Evolutionary conservation across 37 sponge, comb jelly and placozoan species (phyloP).

Genomic region (Spongilla lacustris): DNA sequence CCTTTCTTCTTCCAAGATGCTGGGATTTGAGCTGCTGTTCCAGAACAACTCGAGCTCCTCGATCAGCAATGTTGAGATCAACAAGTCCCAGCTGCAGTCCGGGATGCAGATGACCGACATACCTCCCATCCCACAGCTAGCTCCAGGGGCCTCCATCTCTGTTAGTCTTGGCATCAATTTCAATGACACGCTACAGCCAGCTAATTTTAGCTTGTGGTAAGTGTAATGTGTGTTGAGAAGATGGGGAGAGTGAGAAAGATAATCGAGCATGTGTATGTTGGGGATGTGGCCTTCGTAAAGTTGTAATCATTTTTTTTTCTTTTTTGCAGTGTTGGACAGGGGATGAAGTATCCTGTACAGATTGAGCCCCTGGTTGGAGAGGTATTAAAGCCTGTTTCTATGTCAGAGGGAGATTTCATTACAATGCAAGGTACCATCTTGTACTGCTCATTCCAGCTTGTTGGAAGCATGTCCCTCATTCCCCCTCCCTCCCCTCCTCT

Average conservation of each 20-base stretch:
- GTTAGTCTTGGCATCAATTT: constrained; percentile 87
- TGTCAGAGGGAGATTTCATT: constrained; percentile 57
- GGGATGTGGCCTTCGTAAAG: neutral
- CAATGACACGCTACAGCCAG: constrained; percentile 95
- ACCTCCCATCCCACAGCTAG: constrained; percentile 30
- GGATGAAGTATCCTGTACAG: constrained; percentile 78
- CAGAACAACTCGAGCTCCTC: constrained; percentile 60
- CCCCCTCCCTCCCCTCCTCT: too few relatives aligned
- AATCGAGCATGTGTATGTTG: neutral
- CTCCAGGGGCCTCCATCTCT: constrained; percentile 55
- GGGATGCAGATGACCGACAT: constrained; percentile 75
- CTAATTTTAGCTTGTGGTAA: constrained; percentile 90
- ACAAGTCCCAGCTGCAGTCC: constrained; percentile 48
- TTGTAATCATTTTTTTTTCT: neutral
- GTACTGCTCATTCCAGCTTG: neutral
- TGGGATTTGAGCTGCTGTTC: constrained; percentile 77
- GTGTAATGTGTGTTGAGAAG: neutral
- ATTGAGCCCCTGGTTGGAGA: constrained; percentile 92
- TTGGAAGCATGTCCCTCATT: neutral
- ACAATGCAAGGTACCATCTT: constrained; percentile 56
- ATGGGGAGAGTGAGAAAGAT: neutral
- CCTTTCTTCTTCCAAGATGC: constrained; percentile 71
- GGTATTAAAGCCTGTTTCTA: constrained; percentile 52
- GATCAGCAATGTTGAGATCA: constrained; percentile 51
- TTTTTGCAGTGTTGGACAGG: constrained; percentile 35